Percentiles rank a stretch among this genome's conserved stretches.
Conservation (phyloP, 2,888 invertebrate genomes). For the Euspilapteryx auroguttella region DNA sequence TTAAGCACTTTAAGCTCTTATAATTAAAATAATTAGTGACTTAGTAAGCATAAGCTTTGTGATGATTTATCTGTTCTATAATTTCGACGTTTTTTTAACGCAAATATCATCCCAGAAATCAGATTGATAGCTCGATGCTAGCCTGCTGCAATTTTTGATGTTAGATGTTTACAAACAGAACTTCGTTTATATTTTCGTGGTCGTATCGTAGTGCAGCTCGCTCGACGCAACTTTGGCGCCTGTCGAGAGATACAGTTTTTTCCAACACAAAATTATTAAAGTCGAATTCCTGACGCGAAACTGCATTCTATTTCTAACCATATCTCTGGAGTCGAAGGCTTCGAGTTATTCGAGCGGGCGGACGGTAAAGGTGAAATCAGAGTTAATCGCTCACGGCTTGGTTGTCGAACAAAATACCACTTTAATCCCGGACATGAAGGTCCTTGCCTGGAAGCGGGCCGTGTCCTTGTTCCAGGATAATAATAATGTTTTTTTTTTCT, state of each 20-base stretch:
- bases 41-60: no score
- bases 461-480: conserved; percentile 41
- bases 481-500: conserved; percentile 55
- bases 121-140: no score
- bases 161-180: no score
- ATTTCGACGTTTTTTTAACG: no score
- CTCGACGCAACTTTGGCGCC: conserved; percentile 59
- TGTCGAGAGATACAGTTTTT: conserved; percentile 43
- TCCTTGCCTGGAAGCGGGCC: conserved; percentile 12
- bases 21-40: no score
- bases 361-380: conserved; percentile 32
- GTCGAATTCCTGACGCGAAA: conserved; percentile 27
- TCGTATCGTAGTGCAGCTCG: conserved; percentile 39
- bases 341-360: conserved; percentile 12
- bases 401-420: conserved; percentile 9
- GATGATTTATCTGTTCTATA: no score
- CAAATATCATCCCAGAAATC: no score
- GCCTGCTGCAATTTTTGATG: no score
- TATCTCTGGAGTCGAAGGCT: conserved; percentile 11
- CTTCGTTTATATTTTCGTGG: no score
- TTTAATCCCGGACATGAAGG: conserved; percentile 11
- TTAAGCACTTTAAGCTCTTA: no score
- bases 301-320: conserved; percentile 14
- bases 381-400: conserved; percentile 32
- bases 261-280: conserved; percentile 43